These are phyloP conservation scores for Lagopus leucura DNA, from an alignment of 2,113 vertebrate species.

Conservation along the genomic window DNA sequence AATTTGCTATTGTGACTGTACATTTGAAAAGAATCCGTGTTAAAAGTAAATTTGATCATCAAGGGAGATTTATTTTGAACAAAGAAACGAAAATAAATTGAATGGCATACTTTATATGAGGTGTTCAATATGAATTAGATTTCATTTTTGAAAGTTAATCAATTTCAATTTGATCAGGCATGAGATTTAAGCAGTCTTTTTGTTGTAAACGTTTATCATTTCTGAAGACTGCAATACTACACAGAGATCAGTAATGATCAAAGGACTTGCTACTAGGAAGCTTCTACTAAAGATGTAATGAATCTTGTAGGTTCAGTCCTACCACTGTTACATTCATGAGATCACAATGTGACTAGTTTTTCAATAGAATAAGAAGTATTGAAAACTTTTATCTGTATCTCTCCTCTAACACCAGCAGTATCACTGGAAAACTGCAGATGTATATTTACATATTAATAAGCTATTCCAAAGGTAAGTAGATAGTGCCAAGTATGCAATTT, in stretches of 20 bases:
- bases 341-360: not conserved
- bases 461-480: not conserved
- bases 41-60: not conserved
- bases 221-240: not conserved
- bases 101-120: not conserved
- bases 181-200: not conserved
- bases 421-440: not conserved
- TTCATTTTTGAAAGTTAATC: not conserved
- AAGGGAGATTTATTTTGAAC: not conserved
- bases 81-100: not conserved
- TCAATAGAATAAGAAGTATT: not conserved
- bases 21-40: not conserved
- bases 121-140: not conserved
- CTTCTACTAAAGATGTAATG: not conserved
- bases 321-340: not conserved
- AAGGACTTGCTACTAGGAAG: not conserved
- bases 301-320: not conserved
- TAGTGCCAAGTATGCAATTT: not conserved
- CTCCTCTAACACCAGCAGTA: not conserved
- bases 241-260: not conserved
- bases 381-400: not conserved
- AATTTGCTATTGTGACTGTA: not conserved
- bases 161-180: not conserved
- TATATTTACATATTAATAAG: not conserved
- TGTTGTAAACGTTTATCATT: not conserved